A percentile compares a stretch with the other conserved stretches of the same genome.
Evolutionary conservation across 2,113 vertebrate species (phyloP).

Genomic region (Alces alces): DNA sequence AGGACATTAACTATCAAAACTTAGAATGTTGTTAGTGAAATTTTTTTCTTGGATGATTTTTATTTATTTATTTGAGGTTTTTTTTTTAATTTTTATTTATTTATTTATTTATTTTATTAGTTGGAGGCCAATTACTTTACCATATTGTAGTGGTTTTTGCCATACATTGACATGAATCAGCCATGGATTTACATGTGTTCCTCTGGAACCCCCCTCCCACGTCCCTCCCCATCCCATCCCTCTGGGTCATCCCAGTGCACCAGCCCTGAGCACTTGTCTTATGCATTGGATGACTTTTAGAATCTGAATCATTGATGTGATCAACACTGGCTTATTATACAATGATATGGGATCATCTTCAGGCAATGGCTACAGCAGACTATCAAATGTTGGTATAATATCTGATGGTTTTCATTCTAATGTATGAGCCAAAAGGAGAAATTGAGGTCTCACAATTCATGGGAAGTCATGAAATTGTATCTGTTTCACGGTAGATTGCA

Average conservation of each 20-base stretch:
- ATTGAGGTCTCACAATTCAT: background rate
- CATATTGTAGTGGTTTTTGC: too few relatives aligned
- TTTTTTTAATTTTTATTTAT: too few relatives aligned
- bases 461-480: background rate
- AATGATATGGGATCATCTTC: slow-evolving; percentile 34
- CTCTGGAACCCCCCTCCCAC: too few relatives aligned
- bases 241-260: too few relatives aligned
- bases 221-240: too few relatives aligned
- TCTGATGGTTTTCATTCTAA: background rate
- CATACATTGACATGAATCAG: too few relatives aligned
- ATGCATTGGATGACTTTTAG: slow-evolving; percentile 52
- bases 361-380: slow-evolving; percentile 38
- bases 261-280: too few relatives aligned
- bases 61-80: background rate
- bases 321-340: slow-evolving; percentile 34
- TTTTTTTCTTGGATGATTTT: slow-evolving; percentile 56
- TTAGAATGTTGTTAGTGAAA: slow-evolving; percentile 27
- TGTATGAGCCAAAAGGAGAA: background rate
- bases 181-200: too few relatives aligned
- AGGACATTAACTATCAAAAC: background rate
- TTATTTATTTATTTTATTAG: too few relatives aligned
- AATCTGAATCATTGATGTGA: slow-evolving; percentile 66
- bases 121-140: too few relatives aligned
- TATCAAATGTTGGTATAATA: background rate
- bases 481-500: background rate